Conservation (phyloP, 2,113 vertebrate species). For the Mola mola region DNA sequence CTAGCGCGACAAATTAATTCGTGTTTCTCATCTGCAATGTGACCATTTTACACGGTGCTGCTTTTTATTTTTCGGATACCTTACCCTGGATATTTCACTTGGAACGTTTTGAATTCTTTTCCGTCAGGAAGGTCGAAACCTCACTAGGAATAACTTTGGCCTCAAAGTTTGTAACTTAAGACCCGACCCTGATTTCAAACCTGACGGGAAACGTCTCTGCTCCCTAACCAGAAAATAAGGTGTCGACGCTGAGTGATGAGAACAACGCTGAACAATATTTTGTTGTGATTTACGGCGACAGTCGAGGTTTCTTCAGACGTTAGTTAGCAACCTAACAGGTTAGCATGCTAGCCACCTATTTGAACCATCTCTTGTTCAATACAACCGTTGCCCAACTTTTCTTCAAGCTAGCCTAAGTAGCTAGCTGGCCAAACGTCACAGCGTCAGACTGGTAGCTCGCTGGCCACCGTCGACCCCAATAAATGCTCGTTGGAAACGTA, state of each 20-base stretch:
- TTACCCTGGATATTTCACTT: conserved; percentile 22
- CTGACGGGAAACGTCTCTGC: conserved; percentile 25
- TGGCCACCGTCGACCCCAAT: neutral
- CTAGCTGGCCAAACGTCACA: conserved; percentile 53
- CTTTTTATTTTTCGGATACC: conserved; percentile 30
- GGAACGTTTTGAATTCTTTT: conserved; percentile 48
- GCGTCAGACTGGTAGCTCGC: conserved; percentile 3
- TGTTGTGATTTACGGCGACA: neutral
- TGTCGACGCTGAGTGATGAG: conserved; percentile 8
- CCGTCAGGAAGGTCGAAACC: conserved; percentile 63
- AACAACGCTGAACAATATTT: conserved; percentile 7
- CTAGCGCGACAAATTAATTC: conserved; percentile 31
- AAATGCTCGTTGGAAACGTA: neutral
- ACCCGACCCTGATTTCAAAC: conserved; percentile 19
- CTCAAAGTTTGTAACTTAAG: conserved; percentile 68
- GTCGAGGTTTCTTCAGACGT: conserved; percentile 1
- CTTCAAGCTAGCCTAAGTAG: conserved; percentile 52
- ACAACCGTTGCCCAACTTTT: conserved; percentile 67
- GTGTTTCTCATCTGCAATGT: conserved; percentile 51
- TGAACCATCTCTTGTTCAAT: conserved; percentile 46
- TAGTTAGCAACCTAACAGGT: conserved; percentile 23
- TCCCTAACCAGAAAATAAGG: neutral
- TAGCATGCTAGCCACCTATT: conserved; percentile 60
- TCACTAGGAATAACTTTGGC: conserved; percentile 72
- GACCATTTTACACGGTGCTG: conserved; percentile 29